phyloP scores from a whole-genome alignment of 2,888 invertebrate species.

The Caenorhabditis uteleia region DNA sequence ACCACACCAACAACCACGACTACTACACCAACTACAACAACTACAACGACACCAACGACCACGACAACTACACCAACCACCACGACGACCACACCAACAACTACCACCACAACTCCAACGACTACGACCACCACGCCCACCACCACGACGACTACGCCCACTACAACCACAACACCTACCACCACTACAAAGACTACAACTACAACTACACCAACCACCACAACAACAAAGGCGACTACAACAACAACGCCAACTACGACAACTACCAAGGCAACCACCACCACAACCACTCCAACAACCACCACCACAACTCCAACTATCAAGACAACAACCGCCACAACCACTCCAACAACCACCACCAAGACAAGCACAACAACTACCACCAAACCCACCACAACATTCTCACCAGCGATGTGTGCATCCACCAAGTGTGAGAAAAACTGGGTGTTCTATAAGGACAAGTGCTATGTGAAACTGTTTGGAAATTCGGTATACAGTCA shows the following conservation, averaged over 20 bases:
- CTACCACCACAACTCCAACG: slow-evolving; percentile 10
- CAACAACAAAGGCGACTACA: slow-evolving; percentile 3
- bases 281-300: no score
- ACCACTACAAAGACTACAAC: not conserved
- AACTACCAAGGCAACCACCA: no score
- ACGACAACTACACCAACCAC: slow-evolving; percentile 20
- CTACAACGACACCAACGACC: slow-evolving; percentile 6
- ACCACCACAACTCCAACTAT: no score
- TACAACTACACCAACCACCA: slow-evolving; percentile 4
- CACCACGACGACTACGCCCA: slow-evolving; percentile 2
- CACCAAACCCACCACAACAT: no score
- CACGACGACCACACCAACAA: slow-evolving; percentile 8
- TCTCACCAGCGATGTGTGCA: no score
- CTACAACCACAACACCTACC: slow-evolving; percentile 9
- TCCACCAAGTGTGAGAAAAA: slow-evolving; percentile 1
- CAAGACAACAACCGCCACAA: not conserved
- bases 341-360: not conserved
- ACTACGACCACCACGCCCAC: slow-evolving; percentile 9
- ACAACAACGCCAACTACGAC: slow-evolving; percentile 6
- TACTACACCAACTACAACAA: no score
- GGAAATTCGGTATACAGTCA: no score
- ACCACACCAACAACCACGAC: no score
- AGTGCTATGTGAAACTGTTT: slow-evolving; percentile 6
- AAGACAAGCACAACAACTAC: not conserved
- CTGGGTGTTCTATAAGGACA: slow-evolving; percentile 3